Evolutionary conservation across 2,888 invertebrate species (phyloP).

Genomic region (Caenorhabditis doughertyi): DNA sequence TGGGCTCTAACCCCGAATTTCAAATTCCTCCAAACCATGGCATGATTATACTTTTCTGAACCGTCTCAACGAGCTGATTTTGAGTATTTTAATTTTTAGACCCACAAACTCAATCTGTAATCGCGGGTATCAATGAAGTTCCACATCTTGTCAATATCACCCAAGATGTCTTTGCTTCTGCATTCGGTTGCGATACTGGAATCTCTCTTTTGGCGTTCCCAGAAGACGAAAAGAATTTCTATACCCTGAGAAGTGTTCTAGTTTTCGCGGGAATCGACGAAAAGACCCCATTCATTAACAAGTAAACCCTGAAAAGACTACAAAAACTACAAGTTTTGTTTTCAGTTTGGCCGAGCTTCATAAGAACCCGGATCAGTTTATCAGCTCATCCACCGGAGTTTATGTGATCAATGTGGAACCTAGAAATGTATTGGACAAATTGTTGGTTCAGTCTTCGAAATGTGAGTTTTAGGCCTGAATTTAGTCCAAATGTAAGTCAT

Average conservation of each 20-base stretch:
- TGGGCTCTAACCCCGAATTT: too few relatives aligned
- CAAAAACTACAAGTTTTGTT: background rate
- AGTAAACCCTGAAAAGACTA: background rate
- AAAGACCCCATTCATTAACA: background rate
- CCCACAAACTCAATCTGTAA: background rate
- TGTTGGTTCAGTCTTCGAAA: slow-evolving; percentile 2
- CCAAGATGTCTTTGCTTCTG: background rate
- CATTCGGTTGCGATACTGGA: background rate
- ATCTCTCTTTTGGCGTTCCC: slow-evolving; percentile 26
- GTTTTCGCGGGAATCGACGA: slow-evolving; percentile 20
- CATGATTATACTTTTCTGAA: too few relatives aligned
- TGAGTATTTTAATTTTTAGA: background rate
- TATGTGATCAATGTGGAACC: slow-evolving; percentile 28
- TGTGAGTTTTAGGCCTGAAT: slow-evolving; percentile 3
- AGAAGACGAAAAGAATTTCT: background rate
- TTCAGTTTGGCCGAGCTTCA: slow-evolving; percentile 17
- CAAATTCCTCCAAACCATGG: too few relatives aligned
- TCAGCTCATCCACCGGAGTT: background rate
- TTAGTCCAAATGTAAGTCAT: too few relatives aligned
- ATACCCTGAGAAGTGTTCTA: slow-evolving; percentile 19
- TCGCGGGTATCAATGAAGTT: background rate
- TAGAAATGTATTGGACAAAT: background rate
- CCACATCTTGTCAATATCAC: slow-evolving; percentile 4
- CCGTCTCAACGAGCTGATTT: too few relatives aligned
- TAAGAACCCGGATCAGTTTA: slow-evolving; percentile 10